These are phyloP conservation scores for Varecia variegata DNA, from an alignment of 2,797 vertebrate species.

Conservation along the genomic window DNA sequence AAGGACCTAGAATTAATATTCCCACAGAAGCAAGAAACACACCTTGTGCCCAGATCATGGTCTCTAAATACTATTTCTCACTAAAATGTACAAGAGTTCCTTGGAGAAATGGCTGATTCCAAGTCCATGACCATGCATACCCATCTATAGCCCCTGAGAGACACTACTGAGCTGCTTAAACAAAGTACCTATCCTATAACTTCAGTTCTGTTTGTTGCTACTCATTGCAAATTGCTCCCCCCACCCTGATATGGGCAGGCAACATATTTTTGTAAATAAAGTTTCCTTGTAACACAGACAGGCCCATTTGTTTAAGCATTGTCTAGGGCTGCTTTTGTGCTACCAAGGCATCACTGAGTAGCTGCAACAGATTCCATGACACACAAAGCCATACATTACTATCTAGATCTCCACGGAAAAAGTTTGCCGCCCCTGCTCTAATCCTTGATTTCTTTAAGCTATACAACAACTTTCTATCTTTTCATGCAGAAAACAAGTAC, in stretches of 20 bases:
- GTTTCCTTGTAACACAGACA: not conserved
- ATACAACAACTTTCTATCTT: conserved; percentile 18
- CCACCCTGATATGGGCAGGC: not conserved
- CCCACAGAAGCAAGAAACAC: not conserved
- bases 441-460: conserved; percentile 3
- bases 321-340: not conserved
- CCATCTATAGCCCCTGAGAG: not conserved
- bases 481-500: not conserved
- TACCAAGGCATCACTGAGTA: not conserved
- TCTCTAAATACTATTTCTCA: not conserved
- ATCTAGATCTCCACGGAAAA: not conserved
- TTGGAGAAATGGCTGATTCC: not conserved
- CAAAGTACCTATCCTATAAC: not conserved
- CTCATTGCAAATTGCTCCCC: not conserved
- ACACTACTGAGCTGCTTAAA: not conserved
- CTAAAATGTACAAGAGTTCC: not conserved
- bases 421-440: not conserved
- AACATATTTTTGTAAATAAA: conserved; percentile 43
- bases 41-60: not conserved
- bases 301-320: not conserved
- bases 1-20: not conserved
- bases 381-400: not conserved
- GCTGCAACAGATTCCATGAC: not conserved
- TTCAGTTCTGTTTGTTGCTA: not conserved
- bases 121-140: not conserved